A percentile compares a stretch with the other conserved stretches of the same genome.
These are phyloP conservation scores for Hybognathus amarus DNA, from an alignment of 2,797 vertebrate genomes.

Conservation along the genomic window DNA sequence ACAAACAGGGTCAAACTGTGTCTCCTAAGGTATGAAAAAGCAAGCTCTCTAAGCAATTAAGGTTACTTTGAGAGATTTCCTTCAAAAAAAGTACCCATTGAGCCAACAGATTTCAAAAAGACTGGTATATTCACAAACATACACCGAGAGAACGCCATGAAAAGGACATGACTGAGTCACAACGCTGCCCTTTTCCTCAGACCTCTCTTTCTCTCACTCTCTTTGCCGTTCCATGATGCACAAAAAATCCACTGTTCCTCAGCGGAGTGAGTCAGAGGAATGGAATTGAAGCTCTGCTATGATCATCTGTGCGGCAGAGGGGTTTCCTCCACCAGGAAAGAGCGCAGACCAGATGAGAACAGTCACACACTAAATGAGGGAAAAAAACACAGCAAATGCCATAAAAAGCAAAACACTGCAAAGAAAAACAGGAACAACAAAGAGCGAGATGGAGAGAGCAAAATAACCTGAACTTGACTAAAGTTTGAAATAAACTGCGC, in stretches of 20 bases:
- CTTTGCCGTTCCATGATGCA: conserved; percentile 54
- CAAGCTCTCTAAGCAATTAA: conserved; percentile 1
- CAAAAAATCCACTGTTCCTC: conserved; percentile 66
- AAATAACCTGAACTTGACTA: not conserved
- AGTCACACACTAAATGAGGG: conserved; percentile 8
- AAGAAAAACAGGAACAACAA: conserved; percentile 1
- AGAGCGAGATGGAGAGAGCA: not conserved
- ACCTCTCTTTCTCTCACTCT: conserved; percentile 37
- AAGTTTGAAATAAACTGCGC: conserved; percentile 14
- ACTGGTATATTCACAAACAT: conserved; percentile 42
- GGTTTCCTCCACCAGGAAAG: conserved; percentile 63
- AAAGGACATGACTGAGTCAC: conserved; percentile 54
- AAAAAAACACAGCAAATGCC: conserved; percentile 21
- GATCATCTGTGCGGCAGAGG: conserved; percentile 59
- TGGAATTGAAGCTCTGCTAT: conserved; percentile 62
- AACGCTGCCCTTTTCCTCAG: conserved; percentile 42
- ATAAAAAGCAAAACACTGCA: conserved; percentile 37
- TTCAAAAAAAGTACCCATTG: conserved; percentile 20
- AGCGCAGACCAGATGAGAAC: conserved; percentile 52
- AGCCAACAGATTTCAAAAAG: conserved; percentile 42
- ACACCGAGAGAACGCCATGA: conserved; percentile 17
- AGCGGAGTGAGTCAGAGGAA: conserved; percentile 59
- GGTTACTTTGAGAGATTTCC: not conserved
- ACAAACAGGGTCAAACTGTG: not conserved
- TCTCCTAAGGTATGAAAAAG: conserved; percentile 21